Evolutionary conservation across 2,888 invertebrate genomes (phyloP).

Genomic region (Himalopsyche japonica): DNA sequence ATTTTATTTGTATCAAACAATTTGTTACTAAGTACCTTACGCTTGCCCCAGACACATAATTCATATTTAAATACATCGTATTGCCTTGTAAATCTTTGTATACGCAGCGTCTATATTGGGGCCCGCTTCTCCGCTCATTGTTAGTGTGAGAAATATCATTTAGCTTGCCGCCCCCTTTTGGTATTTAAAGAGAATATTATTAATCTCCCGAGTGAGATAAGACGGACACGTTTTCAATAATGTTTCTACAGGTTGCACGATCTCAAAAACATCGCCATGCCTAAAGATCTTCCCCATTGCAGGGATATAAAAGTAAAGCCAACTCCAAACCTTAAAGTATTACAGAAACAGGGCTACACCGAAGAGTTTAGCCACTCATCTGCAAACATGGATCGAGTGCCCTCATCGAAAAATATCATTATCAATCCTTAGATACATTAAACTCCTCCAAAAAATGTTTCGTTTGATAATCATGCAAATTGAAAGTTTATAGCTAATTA

Average conservation of each 20-base stretch:
- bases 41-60: background rate
- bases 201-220: conserved; percentile 14
- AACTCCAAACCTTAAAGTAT: too few relatives aligned
- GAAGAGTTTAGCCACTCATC: too few relatives aligned
- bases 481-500: too few relatives aligned
- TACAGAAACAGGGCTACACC: too few relatives aligned
- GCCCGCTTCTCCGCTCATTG: background rate
- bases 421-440: too few relatives aligned
- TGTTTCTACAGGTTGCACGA: conserved; percentile 25
- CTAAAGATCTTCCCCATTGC: background rate
- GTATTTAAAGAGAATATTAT: background rate
- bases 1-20: too few relatives aligned
- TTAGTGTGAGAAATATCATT: conserved; percentile 17
- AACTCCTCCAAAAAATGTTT: too few relatives aligned
- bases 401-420: too few relatives aligned
- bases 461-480: too few relatives aligned
- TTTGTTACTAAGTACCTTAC: too few relatives aligned
- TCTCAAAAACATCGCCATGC: conserved; percentile 6
- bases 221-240: conserved; percentile 30
- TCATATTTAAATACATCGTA: background rate
- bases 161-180: background rate
- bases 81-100: background rate
- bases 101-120: background rate
- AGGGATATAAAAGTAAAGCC: background rate
- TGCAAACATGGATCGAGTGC: too few relatives aligned